phyloP scores from a whole-genome alignment of 2,113 vertebrate genomes.

The Xiphorhynchus elegans region DNA sequence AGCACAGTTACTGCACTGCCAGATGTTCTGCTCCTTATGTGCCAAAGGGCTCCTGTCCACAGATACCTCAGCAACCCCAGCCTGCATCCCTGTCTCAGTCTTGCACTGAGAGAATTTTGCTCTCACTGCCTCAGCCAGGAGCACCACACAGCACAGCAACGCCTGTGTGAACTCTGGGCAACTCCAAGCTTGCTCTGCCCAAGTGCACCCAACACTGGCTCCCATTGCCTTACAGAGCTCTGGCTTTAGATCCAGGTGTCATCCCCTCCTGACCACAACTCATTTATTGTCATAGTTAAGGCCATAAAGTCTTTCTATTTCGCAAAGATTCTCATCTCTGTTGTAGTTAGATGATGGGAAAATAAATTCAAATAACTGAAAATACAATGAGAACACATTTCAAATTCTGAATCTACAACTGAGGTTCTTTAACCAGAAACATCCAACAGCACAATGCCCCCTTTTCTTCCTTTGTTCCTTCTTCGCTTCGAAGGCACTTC shows the following conservation, averaged over 20 bases:
- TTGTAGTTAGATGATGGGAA: constrained; percentile 61
- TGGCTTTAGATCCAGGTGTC: constrained; percentile 46
- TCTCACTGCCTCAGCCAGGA: background rate
- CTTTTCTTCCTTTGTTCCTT: constrained; percentile 64
- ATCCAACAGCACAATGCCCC: constrained; percentile 69
- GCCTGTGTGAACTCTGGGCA: background rate
- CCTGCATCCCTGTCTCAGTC: background rate
- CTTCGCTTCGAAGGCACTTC: constrained; percentile 88
- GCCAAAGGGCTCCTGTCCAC: background rate
- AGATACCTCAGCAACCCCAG: background rate
- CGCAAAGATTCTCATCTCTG: constrained; percentile 39
- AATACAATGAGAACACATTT: constrained; percentile 71
- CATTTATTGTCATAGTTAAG: constrained; percentile 58
- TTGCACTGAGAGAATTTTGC: background rate
- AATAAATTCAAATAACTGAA: constrained; percentile 66
- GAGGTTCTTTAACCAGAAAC: constrained; percentile 69
- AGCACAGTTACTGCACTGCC: background rate
- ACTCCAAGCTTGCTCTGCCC: background rate
- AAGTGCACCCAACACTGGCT: background rate
- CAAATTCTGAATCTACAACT: constrained; percentile 62
- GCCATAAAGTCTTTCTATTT: constrained; percentile 63
- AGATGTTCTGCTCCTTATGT: background rate
- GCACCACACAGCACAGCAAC: background rate
- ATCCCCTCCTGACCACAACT: constrained; percentile 16
- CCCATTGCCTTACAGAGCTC: constrained; percentile 4